Evolutionary conservation across 2,888 invertebrate genomes (phyloP), one percentile per base, ranked within the genome.

Genomic region (Netelia fuscicornis): DNA sequence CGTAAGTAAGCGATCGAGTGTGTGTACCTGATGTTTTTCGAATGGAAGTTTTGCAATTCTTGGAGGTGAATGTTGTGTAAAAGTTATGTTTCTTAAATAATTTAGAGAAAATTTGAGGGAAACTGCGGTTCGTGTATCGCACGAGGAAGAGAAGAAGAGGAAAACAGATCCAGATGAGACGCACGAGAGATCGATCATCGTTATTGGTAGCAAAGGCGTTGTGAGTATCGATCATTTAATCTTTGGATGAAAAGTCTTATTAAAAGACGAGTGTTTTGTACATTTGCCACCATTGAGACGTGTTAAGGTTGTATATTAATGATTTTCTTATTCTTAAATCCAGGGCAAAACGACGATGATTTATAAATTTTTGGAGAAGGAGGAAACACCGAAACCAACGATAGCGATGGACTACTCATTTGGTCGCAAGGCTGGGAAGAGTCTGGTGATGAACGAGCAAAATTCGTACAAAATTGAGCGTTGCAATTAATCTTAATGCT

Each of bases 351-450:
- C 98, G 0, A 96, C 97, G 13, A 95, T 97, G 72, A 95, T 98
- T n/a, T 95, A 96, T 91, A 94, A 95, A 87, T 97, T 98, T 93
- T 94, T 98, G 78, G 98, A 98, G 86, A 96, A 96, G 91, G 96
- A 96, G 79, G 98, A 98, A 88, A 94, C 95, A 2, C 94, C 95
- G 0, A 96, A 97, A 88, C 96, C 97, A 70, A 98, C 98, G 0
- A 94, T 98, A 74, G 97, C 97, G 0, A 94, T 98, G 89, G 98
- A 98, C 91, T 98, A 98, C 92, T 97, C 97, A 10, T 98, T 96
- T 94, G 98, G 97, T 0, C 95, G 98, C 89, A 96, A 96, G 93
- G 95, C 95, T 20, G 95, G 95, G 44, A 95, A 95, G 89, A 96
- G 95, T 90, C 94, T 96, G 92, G 95, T 95, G 30, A 71, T 56